Evolutionary conservation across 64 coral and sea anemone genomes (phyloP), one percentile per base, ranked within the genome.

Genomic region (Actinia tenebrosa): DNA sequence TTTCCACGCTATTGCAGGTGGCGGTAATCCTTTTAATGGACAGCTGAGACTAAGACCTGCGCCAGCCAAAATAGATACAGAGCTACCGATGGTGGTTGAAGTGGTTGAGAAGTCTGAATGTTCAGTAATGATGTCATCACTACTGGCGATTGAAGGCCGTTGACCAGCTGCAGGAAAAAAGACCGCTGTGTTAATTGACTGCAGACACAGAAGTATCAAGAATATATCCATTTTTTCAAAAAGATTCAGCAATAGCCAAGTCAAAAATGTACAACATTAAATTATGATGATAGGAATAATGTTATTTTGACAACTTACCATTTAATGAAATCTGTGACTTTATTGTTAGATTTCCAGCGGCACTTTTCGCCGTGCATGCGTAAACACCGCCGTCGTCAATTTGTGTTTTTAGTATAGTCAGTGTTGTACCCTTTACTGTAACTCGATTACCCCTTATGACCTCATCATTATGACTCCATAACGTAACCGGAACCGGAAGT

Each of bases 11-110:
- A 89, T 78, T 80, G 16, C 8, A 25, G 87, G 87, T 82, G 17
- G 47, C 26, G 87, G 87, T 64, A 89, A 60, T 53, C 87, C 87
- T 22, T 60, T 63, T 8, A 89, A 56, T 46, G 87, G 78, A 26
- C 87, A 89, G 25, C 13, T 25, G 19, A 95, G 66, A 20, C 86
- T 77, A 0, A 95, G 18, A 11, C 59, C 86, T 16, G 52, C 71
- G 71, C 94, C 90, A 77, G 94, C 64, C n/a, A 95, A 56, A 3
- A 89, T 10, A 7, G 90, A 91, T 0, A 95, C 56, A 52, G 88
- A 56, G 10, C 81, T 88, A 3, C 94, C 94, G 55, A 95, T 89
- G 54, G 17, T 83, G 1, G 91, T 78, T 64, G 30, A 50, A 20
- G 44, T 81, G 17, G 43, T 45, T 45, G 50, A 45, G 50, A 81